These are phyloP conservation scores for Stenopsyche tienmushanensis DNA, from an alignment of 1,140 invertebrate genomes.

Conservation along the genomic window DNA sequence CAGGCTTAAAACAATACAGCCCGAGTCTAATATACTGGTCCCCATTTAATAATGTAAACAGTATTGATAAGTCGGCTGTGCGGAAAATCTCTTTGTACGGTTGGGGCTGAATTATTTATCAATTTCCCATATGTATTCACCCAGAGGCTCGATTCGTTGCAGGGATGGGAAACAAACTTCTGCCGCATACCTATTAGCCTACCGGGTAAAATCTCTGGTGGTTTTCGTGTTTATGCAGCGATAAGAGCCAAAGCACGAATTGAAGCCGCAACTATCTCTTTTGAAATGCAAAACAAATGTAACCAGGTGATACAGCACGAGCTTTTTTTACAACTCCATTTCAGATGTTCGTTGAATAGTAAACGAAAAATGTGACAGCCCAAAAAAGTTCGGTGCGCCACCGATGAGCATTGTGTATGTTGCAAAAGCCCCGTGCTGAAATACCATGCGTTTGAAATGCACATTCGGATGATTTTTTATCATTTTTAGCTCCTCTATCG, in stretches of 20 bases:
- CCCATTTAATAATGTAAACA: neutral
- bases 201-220: constrained; percentile 11
- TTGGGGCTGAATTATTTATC: constrained; percentile 15
- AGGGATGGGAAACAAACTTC: constrained; percentile 18
- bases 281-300: constrained; percentile 11
- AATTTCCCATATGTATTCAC: constrained; percentile 3
- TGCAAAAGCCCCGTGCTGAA: too few relatives aligned
- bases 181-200: constrained; percentile 30
- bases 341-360: too few relatives aligned
- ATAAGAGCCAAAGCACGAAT: neutral
- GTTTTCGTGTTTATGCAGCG: constrained; percentile 19
- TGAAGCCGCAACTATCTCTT: constrained; percentile 11
- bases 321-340: too few relatives aligned
- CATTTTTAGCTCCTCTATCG: too few relatives aligned
- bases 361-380: too few relatives aligned
- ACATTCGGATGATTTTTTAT: too few relatives aligned
- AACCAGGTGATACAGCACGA: neutral
- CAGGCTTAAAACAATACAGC: neutral
- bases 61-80: constrained; percentile 9
- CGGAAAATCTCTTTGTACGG: constrained; percentile 6
- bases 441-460: too few relatives aligned
- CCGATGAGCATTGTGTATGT: too few relatives aligned
- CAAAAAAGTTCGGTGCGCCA: too few relatives aligned
- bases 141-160: neutral
- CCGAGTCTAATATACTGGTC: neutral